Evolutionary conservation across 2,797 vertebrate species (phyloP).

Genomic region (Chaenodraco wilsoni): DNA sequence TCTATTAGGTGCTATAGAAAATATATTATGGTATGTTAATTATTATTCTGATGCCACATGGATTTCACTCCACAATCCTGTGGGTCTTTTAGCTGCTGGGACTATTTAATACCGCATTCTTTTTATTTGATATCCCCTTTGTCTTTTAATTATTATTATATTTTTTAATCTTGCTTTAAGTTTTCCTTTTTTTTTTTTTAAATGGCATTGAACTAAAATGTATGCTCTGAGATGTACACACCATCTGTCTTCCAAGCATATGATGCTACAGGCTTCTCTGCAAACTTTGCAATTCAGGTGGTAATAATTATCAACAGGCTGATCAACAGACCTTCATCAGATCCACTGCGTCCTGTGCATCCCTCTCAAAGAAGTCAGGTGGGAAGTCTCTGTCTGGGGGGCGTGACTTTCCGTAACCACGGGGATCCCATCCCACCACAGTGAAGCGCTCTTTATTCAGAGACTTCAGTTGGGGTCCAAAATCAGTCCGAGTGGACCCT

Average conservation of each 20-base stretch:
- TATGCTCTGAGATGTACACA: neutral
- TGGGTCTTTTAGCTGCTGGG: neutral
- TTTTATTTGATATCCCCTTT: neutral
- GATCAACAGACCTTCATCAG: slow-evolving; percentile 88
- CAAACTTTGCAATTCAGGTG: neutral
- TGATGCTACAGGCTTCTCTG: neutral
- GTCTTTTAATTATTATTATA: too few species aligned
- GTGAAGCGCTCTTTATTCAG: slow-evolving; percentile 88
- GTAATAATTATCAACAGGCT: neutral
- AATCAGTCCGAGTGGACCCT: slow-evolving; percentile 91
- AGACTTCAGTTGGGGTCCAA: slow-evolving; percentile 88
- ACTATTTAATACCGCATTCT: neutral
- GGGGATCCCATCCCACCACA: slow-evolving; percentile 90
- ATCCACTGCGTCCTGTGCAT: slow-evolving; percentile 91
- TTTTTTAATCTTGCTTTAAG: neutral
- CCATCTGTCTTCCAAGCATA: neutral
- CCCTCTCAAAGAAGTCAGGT: slow-evolving; percentile 90
- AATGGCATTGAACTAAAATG: neutral
- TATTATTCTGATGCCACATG: too few species aligned
- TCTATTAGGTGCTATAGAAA: neutral
- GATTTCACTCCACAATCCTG: too few species aligned
- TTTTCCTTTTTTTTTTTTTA: neutral
- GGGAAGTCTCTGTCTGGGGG: slow-evolving; percentile 91
- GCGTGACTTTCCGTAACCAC: slow-evolving; percentile 90
- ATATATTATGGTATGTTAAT: neutral